Evolutionary conservation across 2,888 invertebrate genomes (phyloP), one percentile per base, ranked within the genome.

Genomic region (Hymenopus coronatus): DNA sequence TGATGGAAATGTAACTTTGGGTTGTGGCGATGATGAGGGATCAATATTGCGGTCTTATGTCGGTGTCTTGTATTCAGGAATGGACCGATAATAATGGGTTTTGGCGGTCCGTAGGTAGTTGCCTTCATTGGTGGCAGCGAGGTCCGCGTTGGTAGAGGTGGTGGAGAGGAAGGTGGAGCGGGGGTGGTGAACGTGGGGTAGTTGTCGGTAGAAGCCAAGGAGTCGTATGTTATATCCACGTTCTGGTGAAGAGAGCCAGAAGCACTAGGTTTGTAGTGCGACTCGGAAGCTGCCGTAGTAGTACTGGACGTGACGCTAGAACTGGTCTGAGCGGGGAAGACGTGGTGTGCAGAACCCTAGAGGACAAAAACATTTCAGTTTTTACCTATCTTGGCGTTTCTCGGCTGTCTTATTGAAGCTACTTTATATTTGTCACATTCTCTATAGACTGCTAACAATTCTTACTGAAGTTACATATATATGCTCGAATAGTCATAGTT

Each of bases 31-130:
- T 70, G 54, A 3, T 70, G 54, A 6, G 54, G 25, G 20, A 70
- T 8, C 8, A 70, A 20, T 15, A 70, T 70, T 6, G 54, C 4
- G 3, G 54, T 20, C 25, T 70, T 70, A 25, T 15, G 54, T 25
- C 82, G 81, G 27, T 87, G 81, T n/a, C 82, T 87, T 25, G 87
- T 33, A 12, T 27, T 82, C 15, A 87, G 28, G n/a, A 82, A 87
- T 12, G 87, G 87, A 12, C 87, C 30, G 1, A 87, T n/a, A 6
- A 87, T 40, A 9, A 87, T 27, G 15, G 89, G 86, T 88, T 91
- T 90, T 6, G 90, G 90, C 2, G 90, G 88, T 15, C 90, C 90
- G 27, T 90, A 90, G n/a, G 90, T 89, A 28, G 89, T 89, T 9
- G 90, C 90, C 40, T 90, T 88, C 88, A 90, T 88, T 2, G 89